These are phyloP conservation scores for Pantherophis vulpinus DNA, from an alignment of 2,797 vertebrate species.

Conservation along the genomic window DNA sequence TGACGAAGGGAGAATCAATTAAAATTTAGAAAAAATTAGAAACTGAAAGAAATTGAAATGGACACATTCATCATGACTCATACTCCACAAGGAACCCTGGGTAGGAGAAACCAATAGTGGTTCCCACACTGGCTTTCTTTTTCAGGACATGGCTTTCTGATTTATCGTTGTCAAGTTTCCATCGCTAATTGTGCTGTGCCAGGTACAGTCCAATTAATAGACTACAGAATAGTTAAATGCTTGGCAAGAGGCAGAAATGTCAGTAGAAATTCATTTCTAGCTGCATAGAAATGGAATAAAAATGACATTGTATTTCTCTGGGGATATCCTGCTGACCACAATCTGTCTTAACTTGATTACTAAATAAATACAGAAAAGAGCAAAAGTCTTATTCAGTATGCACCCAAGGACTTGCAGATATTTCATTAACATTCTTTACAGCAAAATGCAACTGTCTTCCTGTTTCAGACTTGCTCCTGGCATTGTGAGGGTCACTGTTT, in stretches of 20 bases:
- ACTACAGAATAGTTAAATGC: background rate
- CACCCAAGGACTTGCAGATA: background rate
- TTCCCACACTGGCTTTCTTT: background rate
- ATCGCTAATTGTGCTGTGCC: background rate
- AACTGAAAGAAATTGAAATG: background rate
- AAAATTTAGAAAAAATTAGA: background rate
- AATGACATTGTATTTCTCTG: background rate
- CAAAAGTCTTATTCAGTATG: conserved; percentile 1
- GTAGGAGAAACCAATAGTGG: background rate
- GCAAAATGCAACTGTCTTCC: background rate
- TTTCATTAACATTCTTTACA: conserved; percentile 5
- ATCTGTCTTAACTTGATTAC: background rate
- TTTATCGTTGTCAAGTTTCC: background rate
- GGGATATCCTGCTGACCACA: background rate
- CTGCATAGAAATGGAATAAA: background rate
- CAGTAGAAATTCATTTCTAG: conserved; percentile 1
- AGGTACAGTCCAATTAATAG: background rate
- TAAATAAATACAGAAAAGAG: conserved; percentile 3
- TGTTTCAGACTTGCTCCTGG: background rate
- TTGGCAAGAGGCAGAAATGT: background rate
- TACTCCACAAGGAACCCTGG: background rate
- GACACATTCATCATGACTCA: background rate
- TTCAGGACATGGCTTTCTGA: background rate
- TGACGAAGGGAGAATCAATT: background rate
- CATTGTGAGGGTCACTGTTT: background rate